These are phyloP conservation scores for Tineola bisselliella DNA, from an alignment of 2,888 invertebrate species.

Conservation along the genomic window DNA sequence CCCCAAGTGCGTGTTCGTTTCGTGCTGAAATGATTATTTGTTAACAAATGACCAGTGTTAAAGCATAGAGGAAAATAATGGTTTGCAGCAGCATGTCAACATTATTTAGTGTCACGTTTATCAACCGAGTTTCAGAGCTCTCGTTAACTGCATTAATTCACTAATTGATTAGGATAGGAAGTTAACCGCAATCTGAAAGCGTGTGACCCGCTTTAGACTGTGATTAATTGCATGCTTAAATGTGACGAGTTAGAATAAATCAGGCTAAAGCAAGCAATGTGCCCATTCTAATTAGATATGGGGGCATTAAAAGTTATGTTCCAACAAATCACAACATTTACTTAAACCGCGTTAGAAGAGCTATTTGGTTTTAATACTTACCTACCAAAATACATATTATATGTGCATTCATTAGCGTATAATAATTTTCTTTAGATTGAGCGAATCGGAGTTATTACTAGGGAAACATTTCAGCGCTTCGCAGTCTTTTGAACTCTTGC, in stretches of 20 bases:
- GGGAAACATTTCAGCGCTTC: background rate
- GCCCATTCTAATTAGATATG: no score
- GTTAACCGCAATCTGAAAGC: slow-evolving; percentile 37
- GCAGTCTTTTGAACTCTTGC: background rate
- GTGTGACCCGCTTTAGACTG: slow-evolving; percentile 37
- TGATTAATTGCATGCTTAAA: slow-evolving; percentile 43
- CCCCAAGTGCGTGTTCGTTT: slow-evolving; percentile 23
- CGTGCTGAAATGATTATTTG: slow-evolving; percentile 30
- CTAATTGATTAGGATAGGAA: slow-evolving; percentile 34
- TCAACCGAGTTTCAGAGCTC: slow-evolving; percentile 13
- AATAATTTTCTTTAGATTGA: background rate
- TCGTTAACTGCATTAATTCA: slow-evolving; percentile 28
- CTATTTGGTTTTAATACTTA: no score
- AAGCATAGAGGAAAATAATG: background rate
- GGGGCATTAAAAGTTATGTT: no score
- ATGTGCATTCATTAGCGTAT: background rate
- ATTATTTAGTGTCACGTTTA: slow-evolving; percentile 16
- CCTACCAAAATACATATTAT: no score
- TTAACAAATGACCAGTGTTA: background rate
- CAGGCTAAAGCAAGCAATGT: no score
- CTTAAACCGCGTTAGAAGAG: no score
- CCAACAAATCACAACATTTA: no score
- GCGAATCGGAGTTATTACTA: background rate
- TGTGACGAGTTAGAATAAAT: no score
- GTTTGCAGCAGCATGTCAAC: slow-evolving; percentile 10